phyloP scores from a whole-genome alignment of 2,888 invertebrate species.

The Ferdinandea cuprea region DNA sequence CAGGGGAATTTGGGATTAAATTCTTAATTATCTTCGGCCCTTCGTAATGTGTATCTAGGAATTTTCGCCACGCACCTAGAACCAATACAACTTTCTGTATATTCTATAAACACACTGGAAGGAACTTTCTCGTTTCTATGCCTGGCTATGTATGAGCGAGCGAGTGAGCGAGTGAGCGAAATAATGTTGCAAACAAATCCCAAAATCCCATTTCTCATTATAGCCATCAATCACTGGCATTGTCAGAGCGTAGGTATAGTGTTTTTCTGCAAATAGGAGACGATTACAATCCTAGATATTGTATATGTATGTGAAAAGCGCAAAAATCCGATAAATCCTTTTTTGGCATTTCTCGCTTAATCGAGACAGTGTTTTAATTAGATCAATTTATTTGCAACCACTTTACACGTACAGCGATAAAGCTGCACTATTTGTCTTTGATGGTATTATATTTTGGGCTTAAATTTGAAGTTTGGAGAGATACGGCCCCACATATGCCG shows the following conservation, averaged over 20 bases:
- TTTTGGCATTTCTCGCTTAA: conserved; percentile 21
- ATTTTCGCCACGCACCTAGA: no score
- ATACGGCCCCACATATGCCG: no score
- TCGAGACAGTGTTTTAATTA: conserved; percentile 39
- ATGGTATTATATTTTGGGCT: conserved; percentile 13
- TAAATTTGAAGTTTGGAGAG: background rate
- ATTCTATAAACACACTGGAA: conserved; percentile 1
- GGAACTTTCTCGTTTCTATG: no score
- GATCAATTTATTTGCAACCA: conserved; percentile 43
- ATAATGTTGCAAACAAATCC: conserved; percentile 29
- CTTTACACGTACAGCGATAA: conserved; percentile 6
- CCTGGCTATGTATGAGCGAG: background rate
- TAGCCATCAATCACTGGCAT: conserved; percentile 54
- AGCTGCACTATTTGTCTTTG: conserved; percentile 18
- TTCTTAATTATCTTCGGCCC: conserved; percentile 48
- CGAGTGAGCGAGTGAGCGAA: background rate
- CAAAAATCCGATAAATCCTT: conserved; percentile 41
- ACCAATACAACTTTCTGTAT: no score
- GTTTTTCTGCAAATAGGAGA: conserved; percentile 28
- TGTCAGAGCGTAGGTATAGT: conserved; percentile 19
- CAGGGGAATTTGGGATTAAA: conserved; percentile 50
- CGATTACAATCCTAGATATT: conserved; percentile 38
- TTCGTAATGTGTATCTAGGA: conserved; percentile 4
- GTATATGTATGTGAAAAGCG: no score
- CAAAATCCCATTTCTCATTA: conserved; percentile 59